Conservation (phyloP, 2,888 invertebrate species). For the Biston betularia region DNA sequence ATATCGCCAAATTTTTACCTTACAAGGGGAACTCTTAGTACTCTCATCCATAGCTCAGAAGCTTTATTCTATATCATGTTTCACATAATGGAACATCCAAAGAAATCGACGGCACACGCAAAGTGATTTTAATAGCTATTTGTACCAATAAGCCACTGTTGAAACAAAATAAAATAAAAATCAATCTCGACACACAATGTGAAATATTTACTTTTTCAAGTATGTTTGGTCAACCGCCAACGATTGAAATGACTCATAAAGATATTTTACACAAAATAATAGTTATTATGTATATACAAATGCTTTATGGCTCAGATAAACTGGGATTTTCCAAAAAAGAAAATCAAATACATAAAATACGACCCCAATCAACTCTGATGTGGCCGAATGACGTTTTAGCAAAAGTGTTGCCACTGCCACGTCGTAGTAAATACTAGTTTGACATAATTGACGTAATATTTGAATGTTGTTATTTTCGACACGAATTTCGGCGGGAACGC, state of each 20-base stretch:
- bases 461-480: no score
- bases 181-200: slow-evolving; percentile 78
- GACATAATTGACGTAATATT: background rate
- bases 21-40: slow-evolving; percentile 81
- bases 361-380: slow-evolving; percentile 42
- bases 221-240: slow-evolving; percentile 57
- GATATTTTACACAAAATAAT: slow-evolving; percentile 39
- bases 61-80: slow-evolving; percentile 73
- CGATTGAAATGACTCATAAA: slow-evolving; percentile 47
- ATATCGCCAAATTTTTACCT: slow-evolving; percentile 77
- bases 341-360: slow-evolving; percentile 43
- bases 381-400: slow-evolving; percentile 48
- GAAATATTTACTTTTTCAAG: slow-evolving; percentile 75
- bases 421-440: background rate
- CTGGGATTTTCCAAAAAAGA: slow-evolving; percentile 54
- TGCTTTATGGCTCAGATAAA: slow-evolving; percentile 30
- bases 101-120: slow-evolving; percentile 71
- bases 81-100: slow-evolving; percentile 75
- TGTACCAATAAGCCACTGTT: slow-evolving; percentile 81
- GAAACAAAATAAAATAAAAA: slow-evolving; percentile 79
- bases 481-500: no score
- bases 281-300: slow-evolving; percentile 19
- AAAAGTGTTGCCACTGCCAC: slow-evolving; percentile 12
- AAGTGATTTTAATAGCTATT: slow-evolving; percentile 79
- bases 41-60: slow-evolving; percentile 81